phyloP scores from a whole-genome alignment of 2,888 invertebrate species.

The Drosophila paramelanica region DNA sequence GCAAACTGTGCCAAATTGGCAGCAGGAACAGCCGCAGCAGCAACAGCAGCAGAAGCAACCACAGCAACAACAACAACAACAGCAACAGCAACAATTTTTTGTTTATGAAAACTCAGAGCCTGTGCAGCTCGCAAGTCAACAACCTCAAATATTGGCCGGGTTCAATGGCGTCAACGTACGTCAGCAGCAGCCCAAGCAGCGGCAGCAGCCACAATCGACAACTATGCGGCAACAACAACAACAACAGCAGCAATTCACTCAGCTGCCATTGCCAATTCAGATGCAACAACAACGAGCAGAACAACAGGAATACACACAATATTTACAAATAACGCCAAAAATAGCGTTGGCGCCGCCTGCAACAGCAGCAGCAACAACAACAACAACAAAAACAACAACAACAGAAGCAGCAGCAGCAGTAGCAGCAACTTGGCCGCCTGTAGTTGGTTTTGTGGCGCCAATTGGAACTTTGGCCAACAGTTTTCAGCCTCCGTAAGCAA shows the following conservation, averaged over 20 bases:
- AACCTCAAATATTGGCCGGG: conserved; percentile 68
- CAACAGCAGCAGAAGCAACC: conserved; percentile 10
- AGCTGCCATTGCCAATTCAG: conserved; percentile 25
- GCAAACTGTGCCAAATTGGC: conserved; percentile 70
- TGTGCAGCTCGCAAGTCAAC: conserved; percentile 63
- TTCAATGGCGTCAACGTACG: conserved; percentile 76
- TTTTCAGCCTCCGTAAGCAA: conserved; percentile 61
- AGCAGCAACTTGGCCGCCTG: conserved; percentile 20
- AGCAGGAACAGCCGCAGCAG: conserved; percentile 30
- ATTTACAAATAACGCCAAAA: conserved; percentile 52
- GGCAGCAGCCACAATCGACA: conserved; percentile 29
- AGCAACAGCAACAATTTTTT: conserved; percentile 62
- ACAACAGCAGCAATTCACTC: conserved; percentile 21
- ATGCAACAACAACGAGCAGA: conserved; percentile 27
- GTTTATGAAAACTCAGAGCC: conserved; percentile 55
- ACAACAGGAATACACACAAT: conserved; percentile 16
- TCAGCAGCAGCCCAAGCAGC: conserved; percentile 41
- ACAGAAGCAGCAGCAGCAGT: conserved; percentile 9
- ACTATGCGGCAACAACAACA: conserved; percentile 41
- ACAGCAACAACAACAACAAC: conserved; percentile 24
- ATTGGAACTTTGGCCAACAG: conserved; percentile 19
- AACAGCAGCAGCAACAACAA: conserved; percentile 27
- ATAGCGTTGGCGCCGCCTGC: conserved; percentile 37
- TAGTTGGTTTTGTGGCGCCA: conserved; percentile 27
- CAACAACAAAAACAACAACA: conserved; percentile 6